phyloP scores from a whole-genome alignment of 2,113 vertebrate species.

The Glaucomys volans region DNA sequence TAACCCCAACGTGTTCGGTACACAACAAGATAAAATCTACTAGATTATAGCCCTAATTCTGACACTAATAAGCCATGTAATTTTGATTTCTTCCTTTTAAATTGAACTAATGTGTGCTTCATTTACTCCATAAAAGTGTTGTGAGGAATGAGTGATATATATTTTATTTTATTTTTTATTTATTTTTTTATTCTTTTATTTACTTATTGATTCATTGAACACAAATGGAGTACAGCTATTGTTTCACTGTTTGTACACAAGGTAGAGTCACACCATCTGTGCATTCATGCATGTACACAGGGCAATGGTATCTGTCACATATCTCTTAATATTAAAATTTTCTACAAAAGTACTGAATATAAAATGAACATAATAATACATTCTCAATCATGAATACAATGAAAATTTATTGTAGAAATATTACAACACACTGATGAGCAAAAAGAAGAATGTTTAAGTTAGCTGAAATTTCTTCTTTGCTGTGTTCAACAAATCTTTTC shows the following conservation, averaged over 20 bases:
- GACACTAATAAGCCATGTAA: background rate
- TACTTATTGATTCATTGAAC: too few relatives aligned
- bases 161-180: too few relatives aligned
- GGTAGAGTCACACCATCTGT: too few relatives aligned
- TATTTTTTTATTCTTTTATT: too few relatives aligned
- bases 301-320: too few relatives aligned
- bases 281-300: too few relatives aligned
- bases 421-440: background rate
- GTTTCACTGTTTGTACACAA: too few relatives aligned
- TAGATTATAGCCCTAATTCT: background rate
- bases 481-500: background rate
- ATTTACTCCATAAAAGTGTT: background rate
- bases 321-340: background rate
- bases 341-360: background rate
- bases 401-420: background rate
- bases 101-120: background rate
- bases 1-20: background rate
- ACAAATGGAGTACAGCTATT: too few relatives aligned
- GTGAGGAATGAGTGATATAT: background rate
- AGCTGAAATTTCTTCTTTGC: background rate
- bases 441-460: background rate
- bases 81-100: background rate
- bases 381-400: background rate
- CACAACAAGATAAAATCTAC: background rate
- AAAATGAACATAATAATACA: background rate